phyloP scores from a whole-genome alignment of 2,888 invertebrate genomes.

The Chalcosyrphus nemorum region DNA sequence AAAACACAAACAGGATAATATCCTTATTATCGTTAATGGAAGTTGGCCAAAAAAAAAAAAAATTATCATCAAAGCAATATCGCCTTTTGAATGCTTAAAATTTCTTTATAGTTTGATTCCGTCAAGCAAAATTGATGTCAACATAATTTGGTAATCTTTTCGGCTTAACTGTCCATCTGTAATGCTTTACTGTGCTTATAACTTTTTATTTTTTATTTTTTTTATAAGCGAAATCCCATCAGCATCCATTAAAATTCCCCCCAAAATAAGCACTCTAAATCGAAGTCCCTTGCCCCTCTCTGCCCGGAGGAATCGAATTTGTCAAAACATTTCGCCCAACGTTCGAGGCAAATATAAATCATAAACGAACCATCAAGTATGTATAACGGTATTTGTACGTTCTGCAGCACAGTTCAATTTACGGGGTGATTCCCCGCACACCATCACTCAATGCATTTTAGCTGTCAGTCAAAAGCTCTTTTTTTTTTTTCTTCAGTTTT shows the following conservation, averaged over 20 bases:
- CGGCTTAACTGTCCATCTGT: neutral
- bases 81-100: too few relatives aligned
- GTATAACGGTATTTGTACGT: too few relatives aligned
- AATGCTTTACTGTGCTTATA: slow-evolving; percentile 6
- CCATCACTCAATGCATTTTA: slow-evolving; percentile 35
- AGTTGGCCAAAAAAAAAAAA: neutral
- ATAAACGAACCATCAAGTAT: neutral
- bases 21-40: neutral
- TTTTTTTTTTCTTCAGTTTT: neutral
- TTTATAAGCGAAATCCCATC: slow-evolving; percentile 14
- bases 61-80: neutral
- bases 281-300: neutral
- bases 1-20: too few relatives aligned
- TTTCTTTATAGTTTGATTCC: neutral
- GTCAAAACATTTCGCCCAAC: neutral
- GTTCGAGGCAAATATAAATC: slow-evolving; percentile 14
- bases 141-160: neutral
- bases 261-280: slow-evolving; percentile 15
- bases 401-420: slow-evolving; percentile 9
- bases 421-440: neutral
- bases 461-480: slow-evolving; percentile 29
- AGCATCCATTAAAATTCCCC: slow-evolving; percentile 13
- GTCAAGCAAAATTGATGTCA: neutral
- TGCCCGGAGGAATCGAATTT: neutral
- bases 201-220: slow-evolving; percentile 11